Evolutionary conservation across 2,797 vertebrate genomes (phyloP).

Genomic region (Aselliscus stoliczkanus): DNA sequence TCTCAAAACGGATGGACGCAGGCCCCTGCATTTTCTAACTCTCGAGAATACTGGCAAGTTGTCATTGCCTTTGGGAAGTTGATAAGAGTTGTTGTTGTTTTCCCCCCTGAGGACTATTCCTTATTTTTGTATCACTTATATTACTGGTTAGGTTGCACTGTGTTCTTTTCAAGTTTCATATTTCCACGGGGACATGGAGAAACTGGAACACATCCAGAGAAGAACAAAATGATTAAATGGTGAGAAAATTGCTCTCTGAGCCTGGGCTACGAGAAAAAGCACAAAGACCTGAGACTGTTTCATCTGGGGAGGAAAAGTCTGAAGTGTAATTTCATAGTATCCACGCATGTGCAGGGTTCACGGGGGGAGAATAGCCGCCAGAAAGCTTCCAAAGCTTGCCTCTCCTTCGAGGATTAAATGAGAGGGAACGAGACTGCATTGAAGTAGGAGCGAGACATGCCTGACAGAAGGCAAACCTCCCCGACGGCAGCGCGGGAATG

Average conservation of each 20-base stretch:
- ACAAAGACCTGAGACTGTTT: not conserved
- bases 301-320: constrained; percentile 2
- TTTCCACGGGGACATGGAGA: constrained; percentile 33
- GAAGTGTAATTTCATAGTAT: not conserved
- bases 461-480: not conserved
- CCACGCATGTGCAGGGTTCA: not conserved
- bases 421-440: not conserved
- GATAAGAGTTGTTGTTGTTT: not conserved
- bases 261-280: not conserved
- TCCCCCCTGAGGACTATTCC: not conserved
- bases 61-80: not conserved
- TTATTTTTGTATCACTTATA: not conserved
- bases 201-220: constrained; percentile 48
- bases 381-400: not conserved
- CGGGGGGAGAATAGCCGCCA: not conserved
- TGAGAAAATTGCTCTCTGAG: not conserved
- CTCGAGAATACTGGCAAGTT: not conserved
- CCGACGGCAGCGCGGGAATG: not conserved
- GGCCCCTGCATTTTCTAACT: not conserved
- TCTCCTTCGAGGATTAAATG: not conserved
- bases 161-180: constrained; percentile 28
- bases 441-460: not conserved
- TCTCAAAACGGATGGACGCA: not conserved
- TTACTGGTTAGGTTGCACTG: constrained; percentile 23
- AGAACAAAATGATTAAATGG: constrained; percentile 26